A percentile compares a stretch with the other conserved stretches of the same genome.
Evolutionary conservation across 2,113 vertebrate species (phyloP).

Genomic region (Parotia lawesii): DNA sequence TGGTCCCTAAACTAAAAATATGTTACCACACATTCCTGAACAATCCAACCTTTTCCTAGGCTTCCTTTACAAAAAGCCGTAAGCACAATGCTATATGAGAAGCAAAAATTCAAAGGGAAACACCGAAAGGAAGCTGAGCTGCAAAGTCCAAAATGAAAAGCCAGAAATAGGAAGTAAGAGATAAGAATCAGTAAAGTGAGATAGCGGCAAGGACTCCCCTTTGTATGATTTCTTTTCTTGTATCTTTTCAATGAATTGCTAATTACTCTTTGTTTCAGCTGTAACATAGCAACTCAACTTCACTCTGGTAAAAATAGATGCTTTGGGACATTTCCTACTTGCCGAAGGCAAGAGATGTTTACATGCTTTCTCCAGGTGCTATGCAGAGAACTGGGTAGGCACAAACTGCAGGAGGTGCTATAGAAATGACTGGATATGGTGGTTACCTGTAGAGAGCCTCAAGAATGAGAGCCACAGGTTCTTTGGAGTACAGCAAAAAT

Average conservation of each 20-base stretch:
- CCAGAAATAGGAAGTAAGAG: constrained; percentile 58
- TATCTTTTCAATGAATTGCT: constrained; percentile 61
- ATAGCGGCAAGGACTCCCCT: constrained; percentile 32
- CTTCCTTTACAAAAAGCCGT: constrained; percentile 31
- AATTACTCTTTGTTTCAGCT: constrained; percentile 56
- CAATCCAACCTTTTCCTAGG: constrained; percentile 9
- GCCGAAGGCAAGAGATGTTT: not conserved
- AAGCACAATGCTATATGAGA: constrained; percentile 40
- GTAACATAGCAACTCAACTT: not conserved
- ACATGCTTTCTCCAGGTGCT: constrained; percentile 15
- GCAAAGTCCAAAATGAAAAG: constrained; percentile 60
- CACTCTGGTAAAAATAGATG: constrained; percentile 50
- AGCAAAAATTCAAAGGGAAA: constrained; percentile 50
- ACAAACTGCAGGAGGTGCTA: not conserved
- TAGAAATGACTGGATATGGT: not conserved
- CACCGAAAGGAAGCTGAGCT: constrained; percentile 58
- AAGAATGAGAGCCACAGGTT: not conserved
- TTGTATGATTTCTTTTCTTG: constrained; percentile 60
- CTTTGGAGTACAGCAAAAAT: not conserved
- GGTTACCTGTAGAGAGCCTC: not conserved
- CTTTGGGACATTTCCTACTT: constrained; percentile 34
- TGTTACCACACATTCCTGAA: constrained; percentile 43
- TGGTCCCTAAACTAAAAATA: constrained; percentile 52
- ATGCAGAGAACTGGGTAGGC: not conserved
- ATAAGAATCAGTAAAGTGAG: constrained; percentile 62